Percentiles rank a stretch among this genome's conserved stretches.
Evolutionary conservation across 2,797 vertebrate species (phyloP).

Genomic region (Schizopygopsis malacanthus): DNA sequence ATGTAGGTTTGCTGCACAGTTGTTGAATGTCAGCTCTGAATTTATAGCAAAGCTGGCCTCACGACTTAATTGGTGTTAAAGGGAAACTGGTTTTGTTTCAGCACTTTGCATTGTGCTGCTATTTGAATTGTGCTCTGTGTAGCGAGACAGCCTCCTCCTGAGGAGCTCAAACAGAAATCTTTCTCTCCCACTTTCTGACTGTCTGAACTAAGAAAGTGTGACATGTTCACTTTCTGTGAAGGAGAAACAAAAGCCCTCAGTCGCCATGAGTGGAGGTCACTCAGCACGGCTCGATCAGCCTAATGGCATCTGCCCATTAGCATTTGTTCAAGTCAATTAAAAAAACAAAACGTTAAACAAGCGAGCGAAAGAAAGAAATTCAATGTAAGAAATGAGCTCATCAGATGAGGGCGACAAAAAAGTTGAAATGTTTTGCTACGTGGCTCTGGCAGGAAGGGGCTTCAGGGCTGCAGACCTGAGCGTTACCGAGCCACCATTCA

Average conservation of each 20-base stretch:
- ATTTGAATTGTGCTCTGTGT: slow-evolving; percentile 35
- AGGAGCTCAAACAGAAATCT: slow-evolving; percentile 22
- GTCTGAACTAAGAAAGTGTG: slow-evolving; percentile 40
- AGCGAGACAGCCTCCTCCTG: slow-evolving; percentile 33
- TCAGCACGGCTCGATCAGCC: slow-evolving; percentile 54
- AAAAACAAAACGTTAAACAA: slow-evolving; percentile 61
- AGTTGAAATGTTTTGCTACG: slow-evolving; percentile 51
- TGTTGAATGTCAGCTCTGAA: slow-evolving; percentile 19
- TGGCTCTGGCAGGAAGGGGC: slow-evolving; percentile 25
- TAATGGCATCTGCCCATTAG: slow-evolving; percentile 67
- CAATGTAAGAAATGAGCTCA: slow-evolving; percentile 55
- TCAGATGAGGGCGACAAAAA: slow-evolving; percentile 57
- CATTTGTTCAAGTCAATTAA: slow-evolving; percentile 73
- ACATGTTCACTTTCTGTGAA: slow-evolving; percentile 27
- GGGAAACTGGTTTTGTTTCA: slow-evolving; percentile 12
- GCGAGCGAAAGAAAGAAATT: slow-evolving; percentile 37
- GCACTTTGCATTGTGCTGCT: background rate
- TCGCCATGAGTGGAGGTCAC: slow-evolving; percentile 28
- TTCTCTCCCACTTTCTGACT: slow-evolving; percentile 39
- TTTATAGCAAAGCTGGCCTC: background rate
- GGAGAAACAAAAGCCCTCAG: slow-evolving; percentile 30
- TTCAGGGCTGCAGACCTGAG: slow-evolving; percentile 54
- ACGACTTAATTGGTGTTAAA: slow-evolving; percentile 22
- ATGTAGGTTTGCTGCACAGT: background rate
- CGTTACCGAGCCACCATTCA: slow-evolving; percentile 75